Conservation (phyloP, 2,113 vertebrate genomes). For the Bolborhynchus lineola region DNA sequence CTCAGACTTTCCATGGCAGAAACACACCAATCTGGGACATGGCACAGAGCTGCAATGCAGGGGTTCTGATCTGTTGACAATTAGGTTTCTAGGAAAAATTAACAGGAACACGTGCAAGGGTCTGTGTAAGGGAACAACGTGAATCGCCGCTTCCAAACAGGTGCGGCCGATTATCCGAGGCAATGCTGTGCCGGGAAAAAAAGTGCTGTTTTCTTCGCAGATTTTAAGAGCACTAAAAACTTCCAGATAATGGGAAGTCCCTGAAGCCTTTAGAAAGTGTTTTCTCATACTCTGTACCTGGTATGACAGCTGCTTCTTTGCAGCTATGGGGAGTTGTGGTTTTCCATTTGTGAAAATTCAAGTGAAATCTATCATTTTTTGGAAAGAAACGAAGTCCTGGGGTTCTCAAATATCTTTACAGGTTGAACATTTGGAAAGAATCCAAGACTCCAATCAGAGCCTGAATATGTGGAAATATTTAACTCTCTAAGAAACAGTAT, state of each 20-base stretch:
- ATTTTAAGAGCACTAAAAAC: conserved; percentile 70
- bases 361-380: conserved; percentile 73
- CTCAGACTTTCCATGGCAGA: background rate
- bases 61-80: conserved; percentile 47
- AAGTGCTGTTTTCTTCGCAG: conserved; percentile 34
- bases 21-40: background rate
- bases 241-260: conserved; percentile 74
- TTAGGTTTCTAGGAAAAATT: conserved; percentile 63
- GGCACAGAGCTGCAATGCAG: background rate
- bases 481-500: conserved; percentile 72
- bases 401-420: conserved; percentile 76
- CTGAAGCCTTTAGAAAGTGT: conserved; percentile 70
- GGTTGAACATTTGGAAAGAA: conserved; percentile 71
- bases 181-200: conserved; percentile 22
- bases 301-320: conserved; percentile 71
- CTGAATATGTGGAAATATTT: conserved; percentile 71
- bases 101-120: conserved; percentile 51
- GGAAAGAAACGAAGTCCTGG: conserved; percentile 54
- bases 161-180: conserved; percentile 69
- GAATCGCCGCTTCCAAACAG: conserved; percentile 65
- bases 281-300: conserved; percentile 68
- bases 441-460: conserved; percentile 70
- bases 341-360: conserved; percentile 74
- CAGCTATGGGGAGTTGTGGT: conserved; percentile 68
- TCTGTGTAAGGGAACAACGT: conserved; percentile 37